Evolutionary conservation across 2,797 vertebrate species (phyloP).

Genomic region (Psittacula derbiana): DNA sequence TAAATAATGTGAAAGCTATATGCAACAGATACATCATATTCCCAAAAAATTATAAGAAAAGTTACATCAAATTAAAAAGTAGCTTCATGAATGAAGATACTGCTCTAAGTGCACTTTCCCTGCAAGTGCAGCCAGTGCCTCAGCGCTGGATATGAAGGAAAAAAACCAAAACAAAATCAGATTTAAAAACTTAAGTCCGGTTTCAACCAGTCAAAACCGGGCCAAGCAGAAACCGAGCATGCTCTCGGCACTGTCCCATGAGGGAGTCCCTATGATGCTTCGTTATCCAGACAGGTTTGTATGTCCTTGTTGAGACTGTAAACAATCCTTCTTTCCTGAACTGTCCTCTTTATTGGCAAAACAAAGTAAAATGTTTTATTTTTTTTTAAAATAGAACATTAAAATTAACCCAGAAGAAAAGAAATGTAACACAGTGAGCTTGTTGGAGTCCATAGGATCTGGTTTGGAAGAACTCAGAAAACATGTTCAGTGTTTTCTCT

Average conservation of each 20-base stretch:
- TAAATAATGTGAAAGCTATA: constrained; percentile 87
- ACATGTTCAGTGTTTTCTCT: constrained; percentile 74
- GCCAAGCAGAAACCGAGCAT: constrained; percentile 67
- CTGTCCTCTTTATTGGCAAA: constrained; percentile 81
- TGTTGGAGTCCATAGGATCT: constrained; percentile 83
- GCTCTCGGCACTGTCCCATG: constrained; percentile 70
- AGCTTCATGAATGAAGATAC: constrained; percentile 85
- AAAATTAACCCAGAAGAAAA: constrained; percentile 80
- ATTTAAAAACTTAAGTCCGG: constrained; percentile 81
- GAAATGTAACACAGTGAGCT: constrained; percentile 82
- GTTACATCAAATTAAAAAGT: constrained; percentile 84
- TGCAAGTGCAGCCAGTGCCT: constrained; percentile 82
- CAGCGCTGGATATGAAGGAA: constrained; percentile 77
- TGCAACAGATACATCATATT: constrained; percentile 80
- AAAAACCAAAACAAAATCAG: constrained; percentile 63
- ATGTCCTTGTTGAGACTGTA: constrained; percentile 87
- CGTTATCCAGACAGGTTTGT: constrained; percentile 73
- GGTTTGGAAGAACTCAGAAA: constrained; percentile 80
- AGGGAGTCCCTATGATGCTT: constrained; percentile 77
- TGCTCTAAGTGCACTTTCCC: constrained; percentile 83
- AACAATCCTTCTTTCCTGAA: constrained; percentile 89
- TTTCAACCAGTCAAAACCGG: constrained; percentile 85
- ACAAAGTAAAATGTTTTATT: constrained; percentile 78
- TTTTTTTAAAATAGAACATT: constrained; percentile 78
- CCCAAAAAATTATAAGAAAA: constrained; percentile 79